Evolutionary conservation across 92 coral and sea anemone species (phyloP), one percentile per base, ranked within the genome.

Genomic region (Ricordea florida): DNA sequence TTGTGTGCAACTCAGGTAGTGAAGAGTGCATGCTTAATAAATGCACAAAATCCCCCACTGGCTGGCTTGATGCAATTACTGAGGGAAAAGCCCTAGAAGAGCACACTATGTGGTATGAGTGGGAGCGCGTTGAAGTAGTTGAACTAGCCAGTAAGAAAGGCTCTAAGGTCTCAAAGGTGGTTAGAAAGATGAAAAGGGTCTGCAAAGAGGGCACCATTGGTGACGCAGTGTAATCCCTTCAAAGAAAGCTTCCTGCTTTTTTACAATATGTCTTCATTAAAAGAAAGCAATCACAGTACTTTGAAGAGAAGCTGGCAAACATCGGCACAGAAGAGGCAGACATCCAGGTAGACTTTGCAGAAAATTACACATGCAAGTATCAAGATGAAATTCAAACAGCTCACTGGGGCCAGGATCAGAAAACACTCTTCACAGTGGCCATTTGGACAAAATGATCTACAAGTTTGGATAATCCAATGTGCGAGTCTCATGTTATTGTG

Each of bases 371-470:
- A 7, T 88, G 82, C 57, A 62, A 44, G 42, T 69, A 88, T 42
- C 83, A 88, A 50, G 83, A 78, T 60, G 89, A 80, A 72, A 59
- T 83, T 25, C 93, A 88, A 48, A 8, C 83, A 7, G 90, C 86
- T 27, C 88, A 88, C 30, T 88, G 89, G 86, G 71, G 63, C 57
- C 88, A 87, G 49, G 76, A 76, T 44, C 92, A 87, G 55, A 84
- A 81, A 22, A 66, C 88, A 9, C 43, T 81, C 46, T 71, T 65
- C 69, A 71, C 85, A 66, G 90, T 76, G 32, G 84, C 89, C 26
- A 57, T 69, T 40, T 85, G 69, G 81, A 74, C 82, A 6, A 74
- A 71, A 42, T 53, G 20, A 67, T 51, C 37, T 52, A 21, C 63
- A 3, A 43, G 53, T 33, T 51, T 30, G 53, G 74, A 63, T 27